These are phyloP conservation scores for Chrysaora quinquecirrha DNA, from an alignment of 30 jellyfish, hydroid and myxozoan genomes.

Conservation along the genomic window DNA sequence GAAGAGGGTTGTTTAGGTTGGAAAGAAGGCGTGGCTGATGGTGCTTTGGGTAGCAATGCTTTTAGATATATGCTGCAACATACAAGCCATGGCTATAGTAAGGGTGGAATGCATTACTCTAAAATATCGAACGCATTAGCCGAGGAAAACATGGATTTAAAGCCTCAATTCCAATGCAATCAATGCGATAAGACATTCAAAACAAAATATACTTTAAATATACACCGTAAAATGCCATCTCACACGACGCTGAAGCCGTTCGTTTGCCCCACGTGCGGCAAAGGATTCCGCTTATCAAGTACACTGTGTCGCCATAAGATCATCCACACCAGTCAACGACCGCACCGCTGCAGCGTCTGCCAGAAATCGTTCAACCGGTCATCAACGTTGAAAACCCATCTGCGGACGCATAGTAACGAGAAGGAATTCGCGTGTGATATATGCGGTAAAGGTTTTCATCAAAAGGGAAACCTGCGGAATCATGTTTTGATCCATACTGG, in stretches of 20 bases:
- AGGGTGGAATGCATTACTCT: background rate
- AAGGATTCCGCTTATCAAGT: conserved; percentile 94
- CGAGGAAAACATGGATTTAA: conserved; percentile 30
- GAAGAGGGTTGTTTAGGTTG: background rate
- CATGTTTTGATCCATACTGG: conserved; percentile 95
- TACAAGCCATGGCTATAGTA: background rate
- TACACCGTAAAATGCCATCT: conserved; percentile 94
- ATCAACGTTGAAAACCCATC: conserved; percentile 92
- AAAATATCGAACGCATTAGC: background rate
- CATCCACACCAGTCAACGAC: conserved; percentile 95
- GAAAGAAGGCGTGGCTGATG: background rate
- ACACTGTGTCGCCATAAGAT: conserved; percentile 97
- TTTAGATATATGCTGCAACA: background rate
- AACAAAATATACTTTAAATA: conserved; percentile 86
- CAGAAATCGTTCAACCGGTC: conserved; percentile 93
- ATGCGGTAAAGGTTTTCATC: conserved; percentile 97
- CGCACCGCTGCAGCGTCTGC: conserved; percentile 92
- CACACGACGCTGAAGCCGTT: conserved; percentile 96
- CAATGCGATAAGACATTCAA: conserved; percentile 92
- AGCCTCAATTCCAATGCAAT: conserved; percentile 88
- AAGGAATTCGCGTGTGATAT: conserved; percentile 83
- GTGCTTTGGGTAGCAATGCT: background rate
- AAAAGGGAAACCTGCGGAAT: conserved; percentile 90
- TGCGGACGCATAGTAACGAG: conserved; percentile 85
- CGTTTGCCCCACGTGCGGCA: conserved; percentile 96